Conservation (phyloP, 2,113 vertebrate genomes). For the human region GRCh38 chr5:33376501-33377000, state of each 20-base stretch:
- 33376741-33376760: not conserved
- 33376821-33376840: not conserved
- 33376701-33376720: not conserved
- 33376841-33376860: not conserved
- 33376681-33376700: not conserved
- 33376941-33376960: too few relatives aligned
- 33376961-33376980: too few relatives aligned
- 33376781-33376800: not conserved
- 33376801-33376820: not conserved
- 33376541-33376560: not conserved
- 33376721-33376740: not conserved
- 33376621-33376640: not conserved
- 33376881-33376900: not conserved
- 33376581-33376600: not conserved
- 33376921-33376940: too few relatives aligned
- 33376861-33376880: not conserved
- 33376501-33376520: slow-evolving; percentile 14
- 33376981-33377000: too few relatives aligned
- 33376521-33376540: not conserved
- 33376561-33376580: not conserved
- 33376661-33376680: not conserved
- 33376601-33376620: not conserved
- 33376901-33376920: not conserved
- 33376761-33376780: not conserved
- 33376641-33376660: not conserved